Conservation (phyloP, 2,888 invertebrate species). For the Hyppa rectilinea region DNA sequence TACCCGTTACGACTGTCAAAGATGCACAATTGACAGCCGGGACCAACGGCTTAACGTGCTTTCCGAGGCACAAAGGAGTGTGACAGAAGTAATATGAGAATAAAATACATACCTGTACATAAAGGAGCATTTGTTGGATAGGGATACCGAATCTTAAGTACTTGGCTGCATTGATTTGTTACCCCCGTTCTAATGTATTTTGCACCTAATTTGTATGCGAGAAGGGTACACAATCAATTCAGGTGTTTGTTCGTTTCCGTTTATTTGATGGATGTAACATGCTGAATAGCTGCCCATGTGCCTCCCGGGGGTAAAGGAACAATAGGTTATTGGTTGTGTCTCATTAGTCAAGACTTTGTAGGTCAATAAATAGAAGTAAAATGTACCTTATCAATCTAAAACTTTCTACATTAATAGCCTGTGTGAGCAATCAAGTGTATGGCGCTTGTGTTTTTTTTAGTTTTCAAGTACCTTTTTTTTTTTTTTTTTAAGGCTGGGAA, state of each 20-base stretch:
- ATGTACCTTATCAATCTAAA: background rate
- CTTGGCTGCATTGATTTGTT: constrained; percentile 15
- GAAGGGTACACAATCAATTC: constrained; percentile 17
- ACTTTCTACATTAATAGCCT: background rate
- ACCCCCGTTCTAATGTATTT: constrained; percentile 16
- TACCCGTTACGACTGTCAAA: too few species aligned
- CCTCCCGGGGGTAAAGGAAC: background rate
- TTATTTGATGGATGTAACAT: constrained; percentile 18
- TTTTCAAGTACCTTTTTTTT: too few species aligned
- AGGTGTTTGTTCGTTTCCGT: constrained; percentile 8
- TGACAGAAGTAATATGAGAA: constrained; percentile 30
- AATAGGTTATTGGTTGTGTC: constrained; percentile 3
- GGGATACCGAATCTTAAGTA: background rate
- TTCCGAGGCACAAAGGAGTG: too few species aligned
- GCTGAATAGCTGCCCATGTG: background rate
- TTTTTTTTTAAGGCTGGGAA: too few species aligned
- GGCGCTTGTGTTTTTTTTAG: too few species aligned
- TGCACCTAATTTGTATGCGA: constrained; percentile 22
- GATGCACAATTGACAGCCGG: too few species aligned
- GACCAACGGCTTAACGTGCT: too few species aligned
- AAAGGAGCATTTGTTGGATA: constrained; percentile 31
- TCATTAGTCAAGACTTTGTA: background rate
- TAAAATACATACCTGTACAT: constrained; percentile 5
- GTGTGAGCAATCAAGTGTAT: background rate
- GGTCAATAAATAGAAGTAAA: background rate